Evolutionary conservation across 2,888 invertebrate genomes (phyloP), one percentile per base, ranked within the genome.

Genomic region (Sinopyrophorus schimmeli): DNA sequence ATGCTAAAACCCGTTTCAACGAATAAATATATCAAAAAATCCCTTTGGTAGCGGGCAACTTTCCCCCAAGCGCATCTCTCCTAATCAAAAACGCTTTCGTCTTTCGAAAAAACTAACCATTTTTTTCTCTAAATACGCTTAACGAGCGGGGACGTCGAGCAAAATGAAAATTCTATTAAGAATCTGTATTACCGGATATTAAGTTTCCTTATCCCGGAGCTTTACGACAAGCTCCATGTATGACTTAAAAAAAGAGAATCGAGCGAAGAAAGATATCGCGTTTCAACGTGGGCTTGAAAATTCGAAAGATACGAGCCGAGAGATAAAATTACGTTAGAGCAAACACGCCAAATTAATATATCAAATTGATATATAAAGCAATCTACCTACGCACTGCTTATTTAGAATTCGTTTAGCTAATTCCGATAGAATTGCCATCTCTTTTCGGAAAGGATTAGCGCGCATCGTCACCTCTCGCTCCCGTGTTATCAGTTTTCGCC

Each of bases 401-500:
- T 54, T 56, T 54, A 52, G 51, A 56, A 56, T 51, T 53, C 48
- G 54, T 56, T 53, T 47, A 40, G 42, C 44, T 55, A 51, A 57
- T 53, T 55, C 44, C 37, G 54, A 52, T 52, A 37, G 35, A 40
- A 30, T 20, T 38, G 40, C 28, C 34, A 16, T 52, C 47, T 43
- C 35, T 27, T 38, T 47, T 30, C 38, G 9, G 11, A 24, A 6
- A 10, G 34, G 18, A 40, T 39, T 41, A 39, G 23, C 24, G 18
- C 32, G 9, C 18, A 48, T 51, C 41, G 37, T 20, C 43, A 28
- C 44, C 43, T 49, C 54, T 53, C 47, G 46, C 53, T 39, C 43
- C 21, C 44, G 43, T 53, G 53, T 57, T 57, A 59, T 59, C 56
- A 53, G 49, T 52, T 54, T 52, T 53, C 50, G 40, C 26, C 57